These are phyloP conservation scores for Fundulus diaphanus DNA, from an alignment of 2,797 vertebrate species.

Conservation along the genomic window DNA sequence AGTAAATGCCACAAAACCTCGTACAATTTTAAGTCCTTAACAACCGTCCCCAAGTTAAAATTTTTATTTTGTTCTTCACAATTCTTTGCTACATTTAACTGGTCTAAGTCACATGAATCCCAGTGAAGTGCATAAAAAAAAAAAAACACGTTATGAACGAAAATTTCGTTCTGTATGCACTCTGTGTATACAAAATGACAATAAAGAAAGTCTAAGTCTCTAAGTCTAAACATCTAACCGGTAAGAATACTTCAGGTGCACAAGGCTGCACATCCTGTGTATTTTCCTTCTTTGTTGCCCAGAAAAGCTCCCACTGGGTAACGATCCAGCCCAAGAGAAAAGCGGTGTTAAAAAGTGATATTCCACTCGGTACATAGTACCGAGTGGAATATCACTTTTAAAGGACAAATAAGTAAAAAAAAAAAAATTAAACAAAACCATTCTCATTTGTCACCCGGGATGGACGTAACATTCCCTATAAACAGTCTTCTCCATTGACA, in stretches of 20 bases:
- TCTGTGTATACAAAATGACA: not conserved
- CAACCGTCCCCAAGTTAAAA: not conserved
- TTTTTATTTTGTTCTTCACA: not conserved
- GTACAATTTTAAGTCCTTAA: not conserved
- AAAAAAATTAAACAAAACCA: too few species aligned
- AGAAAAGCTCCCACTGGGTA: not conserved
- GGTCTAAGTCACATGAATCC: not conserved
- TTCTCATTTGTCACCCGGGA: too few species aligned
- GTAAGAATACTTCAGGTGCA: not conserved
- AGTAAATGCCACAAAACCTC: not conserved
- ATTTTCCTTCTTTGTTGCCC: not conserved
- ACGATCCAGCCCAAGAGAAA: not conserved
- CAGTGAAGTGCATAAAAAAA: not conserved
- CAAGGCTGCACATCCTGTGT: not conserved
- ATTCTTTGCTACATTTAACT: not conserved
- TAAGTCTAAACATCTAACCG: not conserved
- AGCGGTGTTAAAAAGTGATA: not conserved
- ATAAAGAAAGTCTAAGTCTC: too few species aligned
- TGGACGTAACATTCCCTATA: too few species aligned
- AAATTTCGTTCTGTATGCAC: too few species aligned
- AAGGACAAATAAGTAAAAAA: too few species aligned
- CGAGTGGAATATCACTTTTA: too few species aligned
- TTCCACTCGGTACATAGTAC: not conserved
- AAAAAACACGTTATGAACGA: too few species aligned
- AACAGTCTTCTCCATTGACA: too few species aligned